These are phyloP conservation scores for Andrena camellia DNA, from an alignment of 2,888 invertebrate genomes.

Conservation along the genomic window DNA sequence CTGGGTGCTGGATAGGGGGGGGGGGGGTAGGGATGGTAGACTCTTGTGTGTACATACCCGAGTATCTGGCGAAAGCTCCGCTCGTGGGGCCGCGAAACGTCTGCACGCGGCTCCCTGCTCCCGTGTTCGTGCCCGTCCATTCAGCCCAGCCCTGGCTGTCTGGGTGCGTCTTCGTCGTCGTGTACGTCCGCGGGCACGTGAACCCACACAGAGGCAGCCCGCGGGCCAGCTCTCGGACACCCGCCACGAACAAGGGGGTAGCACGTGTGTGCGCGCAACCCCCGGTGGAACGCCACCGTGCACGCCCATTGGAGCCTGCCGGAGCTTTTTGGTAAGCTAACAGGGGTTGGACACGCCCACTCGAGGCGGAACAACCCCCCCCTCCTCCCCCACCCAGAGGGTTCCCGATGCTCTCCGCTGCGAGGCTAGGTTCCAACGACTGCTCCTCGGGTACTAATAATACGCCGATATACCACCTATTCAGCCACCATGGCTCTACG, in stretches of 20 bases:
- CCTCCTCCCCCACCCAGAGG: conserved; percentile 69
- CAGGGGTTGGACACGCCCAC: conserved; percentile 75
- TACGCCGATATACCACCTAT: conserved; percentile 82
- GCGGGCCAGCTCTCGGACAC: conserved; percentile 32
- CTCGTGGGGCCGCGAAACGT: conserved; percentile 73
- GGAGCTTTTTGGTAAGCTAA: conserved; percentile 75
- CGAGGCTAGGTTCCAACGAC: conserved; percentile 63
- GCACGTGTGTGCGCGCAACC: conserved; percentile 74
- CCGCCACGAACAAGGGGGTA: conserved; percentile 55
- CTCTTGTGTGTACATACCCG: conserved; percentile 76
- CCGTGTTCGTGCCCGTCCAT: conserved; percentile 69
- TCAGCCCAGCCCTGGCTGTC: conserved; percentile 33
- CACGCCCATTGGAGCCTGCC: conserved; percentile 73
- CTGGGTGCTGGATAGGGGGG: conserved; percentile 30
- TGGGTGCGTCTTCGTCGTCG: conserved; percentile 46
- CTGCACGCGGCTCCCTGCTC: conserved; percentile 65
- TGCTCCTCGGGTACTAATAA: conserved; percentile 79
- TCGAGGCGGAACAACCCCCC: conserved; percentile 77
- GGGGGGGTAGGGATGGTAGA: conserved; percentile 57
- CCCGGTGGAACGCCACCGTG: conserved; percentile 55
- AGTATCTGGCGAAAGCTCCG: conserved; percentile 77
- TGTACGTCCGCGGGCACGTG: conserved; percentile 48
- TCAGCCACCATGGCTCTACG: conserved; percentile 82
- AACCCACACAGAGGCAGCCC: conserved; percentile 26
- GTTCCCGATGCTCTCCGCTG: conserved; percentile 57